phyloP scores from a whole-genome alignment of 2,888 invertebrate genomes.

The Eumerus sabulonum region DNA sequence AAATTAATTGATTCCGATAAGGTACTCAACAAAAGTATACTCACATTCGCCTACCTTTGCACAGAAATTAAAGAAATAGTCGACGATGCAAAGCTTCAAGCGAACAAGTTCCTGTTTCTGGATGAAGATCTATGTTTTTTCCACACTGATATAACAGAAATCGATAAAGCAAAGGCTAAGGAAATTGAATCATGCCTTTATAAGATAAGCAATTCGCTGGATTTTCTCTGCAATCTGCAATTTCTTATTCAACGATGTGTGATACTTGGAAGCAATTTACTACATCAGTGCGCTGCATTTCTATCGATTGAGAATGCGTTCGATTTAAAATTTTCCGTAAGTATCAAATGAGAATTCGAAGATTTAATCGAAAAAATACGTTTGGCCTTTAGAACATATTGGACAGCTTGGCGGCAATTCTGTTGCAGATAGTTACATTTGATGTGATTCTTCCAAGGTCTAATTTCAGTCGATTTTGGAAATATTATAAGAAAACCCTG shows the following conservation, averaged over 20 bases:
- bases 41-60: slow-evolving; percentile 88
- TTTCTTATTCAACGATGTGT: slow-evolving; percentile 86
- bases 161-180: slow-evolving; percentile 57
- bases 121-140: slow-evolving; percentile 72
- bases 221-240: slow-evolving; percentile 83
- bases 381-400: slow-evolving; percentile 72
- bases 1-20: slow-evolving; percentile 90
- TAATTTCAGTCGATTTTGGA: slow-evolving; percentile 83
- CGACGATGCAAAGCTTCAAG: slow-evolving; percentile 83
- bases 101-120: slow-evolving; percentile 77
- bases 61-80: slow-evolving; percentile 86
- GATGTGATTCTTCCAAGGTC: slow-evolving; percentile 76
- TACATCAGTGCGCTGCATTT: slow-evolving; percentile 87
- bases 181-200: slow-evolving; percentile 68
- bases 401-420: slow-evolving; percentile 83
- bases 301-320: slow-evolving; percentile 80
- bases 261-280: slow-evolving; percentile 85
- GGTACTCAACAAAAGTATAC: slow-evolving; percentile 87
- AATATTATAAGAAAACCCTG: slow-evolving; percentile 86
- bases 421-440: slow-evolving; percentile 84
- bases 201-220: slow-evolving; percentile 81
- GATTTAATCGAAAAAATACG: background rate
- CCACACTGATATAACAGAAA: background rate
- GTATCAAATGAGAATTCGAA: too few relatives aligned
- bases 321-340: slow-evolving; percentile 73